Evolutionary conservation across 2,888 invertebrate genomes (phyloP).

Genomic region (Drosophila cognata): DNA sequence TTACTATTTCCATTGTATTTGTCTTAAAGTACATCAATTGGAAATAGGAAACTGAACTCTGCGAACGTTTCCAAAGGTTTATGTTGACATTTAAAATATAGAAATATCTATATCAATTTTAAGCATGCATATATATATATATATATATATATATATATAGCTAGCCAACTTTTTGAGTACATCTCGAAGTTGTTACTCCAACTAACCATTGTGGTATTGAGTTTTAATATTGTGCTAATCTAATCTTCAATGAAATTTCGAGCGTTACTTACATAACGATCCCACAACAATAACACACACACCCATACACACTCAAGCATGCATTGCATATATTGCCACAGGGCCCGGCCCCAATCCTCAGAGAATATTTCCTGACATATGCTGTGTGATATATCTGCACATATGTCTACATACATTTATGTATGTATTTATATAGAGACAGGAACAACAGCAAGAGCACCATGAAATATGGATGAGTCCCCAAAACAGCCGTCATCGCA

Average conservation of each 20-base stretch:
- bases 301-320: neutral
- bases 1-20: neutral
- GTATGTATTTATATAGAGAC: conserved; percentile 13
- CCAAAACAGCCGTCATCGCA: conserved; percentile 49
- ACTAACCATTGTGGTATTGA: conserved; percentile 27
- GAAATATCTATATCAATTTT: neutral
- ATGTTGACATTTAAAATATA: neutral
- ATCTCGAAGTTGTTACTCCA: conserved; percentile 20
- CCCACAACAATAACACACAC: neutral
- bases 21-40: neutral
- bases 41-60: neutral
- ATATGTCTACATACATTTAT: conserved; percentile 5
- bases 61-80: neutral
- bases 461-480: conserved; percentile 48
- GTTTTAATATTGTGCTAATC: conserved; percentile 61
- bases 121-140: neutral
- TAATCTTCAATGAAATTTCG: conserved; percentile 52
- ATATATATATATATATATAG: neutral
- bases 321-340: conserved; percentile 7
- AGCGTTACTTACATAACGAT: conserved; percentile 54
- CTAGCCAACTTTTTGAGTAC: conserved; percentile 21
- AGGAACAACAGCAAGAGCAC: conserved; percentile 7
- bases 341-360: conserved; percentile 32
- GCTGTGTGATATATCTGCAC: conserved; percentile 20
- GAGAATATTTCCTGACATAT: conserved; percentile 68